Base-by-base conservation (phyloP, 2,888 invertebrate species). In the Limnephilus rhombicus region DNA sequence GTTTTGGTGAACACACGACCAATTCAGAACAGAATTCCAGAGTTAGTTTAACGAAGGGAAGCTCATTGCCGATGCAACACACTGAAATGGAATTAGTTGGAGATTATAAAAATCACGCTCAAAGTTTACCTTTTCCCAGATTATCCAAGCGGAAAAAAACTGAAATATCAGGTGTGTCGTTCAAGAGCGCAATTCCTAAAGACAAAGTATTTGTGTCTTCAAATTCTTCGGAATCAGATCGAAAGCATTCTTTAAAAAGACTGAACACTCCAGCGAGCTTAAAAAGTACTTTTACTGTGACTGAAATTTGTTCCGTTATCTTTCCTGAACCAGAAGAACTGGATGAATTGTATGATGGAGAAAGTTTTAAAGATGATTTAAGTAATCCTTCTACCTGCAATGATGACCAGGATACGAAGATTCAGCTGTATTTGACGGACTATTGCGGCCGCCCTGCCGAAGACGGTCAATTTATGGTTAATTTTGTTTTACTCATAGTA, bases 401-500 rank as follows among this genome's bases (percentile, higher is more conserved):
- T n/a, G 68, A 68, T 9, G 87, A 87, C 18, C 29, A 34, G 7
- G 87, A 87, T 68, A 7, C 34, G 31, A 87, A 87, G n/a, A 29
- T 87, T 68, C 87, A 68, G 18, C 87, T 87, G 7, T 31, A 15
- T 34, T 13, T 87, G 34, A 11, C 34, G 31, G 87, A 87, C 31
- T 87, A 87, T 24, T 87, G 87, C 29, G 87, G 87, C 13, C 87
- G 31, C 1, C 31, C 53, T 5, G 53, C 87, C 18, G 87, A 87
- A 34, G 87, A 87, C 68, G 49, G 49, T 13, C 68, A 87, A 18
- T 87, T 87, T 34, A 53, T 12, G 68, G 87, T 87, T 7, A 85
- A n/a, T 83, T 83, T 68, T 68, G 24, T 68, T 68, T 68, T 68
- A 18, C 18, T 68, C 9, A n/a, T 68, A 68, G 68, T 68, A n/a